phyloP scores from a whole-genome alignment of 2,113 vertebrate species.

The Prolemur simus region DNA sequence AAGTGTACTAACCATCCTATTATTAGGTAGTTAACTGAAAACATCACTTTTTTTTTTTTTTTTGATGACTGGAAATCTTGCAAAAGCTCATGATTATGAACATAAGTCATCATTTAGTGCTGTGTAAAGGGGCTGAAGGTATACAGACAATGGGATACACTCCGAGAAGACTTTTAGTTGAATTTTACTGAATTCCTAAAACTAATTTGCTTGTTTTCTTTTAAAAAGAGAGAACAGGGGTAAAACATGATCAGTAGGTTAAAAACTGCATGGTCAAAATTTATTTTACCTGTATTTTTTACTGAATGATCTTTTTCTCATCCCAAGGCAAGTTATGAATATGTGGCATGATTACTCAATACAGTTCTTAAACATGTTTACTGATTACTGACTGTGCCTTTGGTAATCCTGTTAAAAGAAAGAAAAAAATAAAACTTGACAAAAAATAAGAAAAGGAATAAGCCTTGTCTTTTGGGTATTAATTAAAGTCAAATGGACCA shows the following conservation, averaged over 20 bases:
- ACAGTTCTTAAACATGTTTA: conserved; percentile 86
- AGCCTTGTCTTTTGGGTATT: background rate
- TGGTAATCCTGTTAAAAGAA: conserved; percentile 91
- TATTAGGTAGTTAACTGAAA: too few relatives aligned
- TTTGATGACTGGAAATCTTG: too few relatives aligned
- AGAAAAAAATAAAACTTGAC: conserved; percentile 91
- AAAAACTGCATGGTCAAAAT: conserved; percentile 89
- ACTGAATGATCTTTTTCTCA: conserved; percentile 84
- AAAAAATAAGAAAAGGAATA: background rate
- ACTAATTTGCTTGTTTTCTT: too few relatives aligned
- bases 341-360: conserved; percentile 92
- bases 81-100: too few relatives aligned
- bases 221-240: too few relatives aligned
- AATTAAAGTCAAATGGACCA: background rate
- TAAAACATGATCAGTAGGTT: conserved; percentile 76
- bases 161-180: too few relatives aligned
- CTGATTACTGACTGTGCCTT: conserved; percentile 90
- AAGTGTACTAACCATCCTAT: too few relatives aligned
- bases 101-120: too few relatives aligned
- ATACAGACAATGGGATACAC: too few relatives aligned
- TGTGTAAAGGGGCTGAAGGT: too few relatives aligned
- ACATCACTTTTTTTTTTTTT: too few relatives aligned
- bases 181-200: too few relatives aligned
- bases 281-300: conserved; percentile 89
- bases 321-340: conserved; percentile 90